Percentiles rank a stretch among this genome's conserved stretches.
Evolutionary conservation across 1,140 invertebrate genomes (phyloP).

Genomic region (Halesus radiatus): DNA sequence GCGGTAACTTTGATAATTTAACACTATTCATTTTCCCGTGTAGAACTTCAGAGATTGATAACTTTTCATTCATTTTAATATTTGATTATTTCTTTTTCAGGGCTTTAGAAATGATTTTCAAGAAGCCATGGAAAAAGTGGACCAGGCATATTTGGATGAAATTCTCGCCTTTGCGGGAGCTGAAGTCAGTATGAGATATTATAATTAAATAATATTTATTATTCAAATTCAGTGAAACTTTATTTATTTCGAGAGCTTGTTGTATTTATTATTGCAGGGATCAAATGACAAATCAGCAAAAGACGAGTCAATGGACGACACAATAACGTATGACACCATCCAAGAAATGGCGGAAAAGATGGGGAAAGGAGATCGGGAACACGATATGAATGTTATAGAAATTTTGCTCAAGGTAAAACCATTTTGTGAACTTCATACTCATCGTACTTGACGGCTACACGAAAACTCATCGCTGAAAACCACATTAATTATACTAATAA

Average conservation of each 20-base stretch:
- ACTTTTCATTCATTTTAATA: too few relatives aligned
- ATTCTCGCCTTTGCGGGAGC: conserved; percentile 77
- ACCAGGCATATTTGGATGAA: conserved; percentile 95
- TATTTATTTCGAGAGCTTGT: too few relatives aligned
- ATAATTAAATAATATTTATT: too few relatives aligned
- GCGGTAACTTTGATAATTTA: background rate
- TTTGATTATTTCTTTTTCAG: conserved; percentile 63
- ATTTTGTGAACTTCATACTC: too few relatives aligned
- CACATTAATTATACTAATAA: too few relatives aligned
- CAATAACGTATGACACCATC: conserved; percentile 90
- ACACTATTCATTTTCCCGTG: too few relatives aligned
- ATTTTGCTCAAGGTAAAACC: conserved; percentile 82
- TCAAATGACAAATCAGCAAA: conserved; percentile 69
- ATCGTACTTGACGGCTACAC: too few relatives aligned
- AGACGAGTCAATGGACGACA: conserved; percentile 83
- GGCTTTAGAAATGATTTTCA: conserved; percentile 98
- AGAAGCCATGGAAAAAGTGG: conserved; percentile 97
- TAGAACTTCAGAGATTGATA: too few relatives aligned
- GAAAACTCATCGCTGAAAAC: too few relatives aligned
- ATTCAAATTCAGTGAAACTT: too few relatives aligned
- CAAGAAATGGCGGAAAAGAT: conserved; percentile 85
- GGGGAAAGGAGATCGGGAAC: conserved; percentile 84
- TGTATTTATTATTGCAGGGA: conserved; percentile 30
- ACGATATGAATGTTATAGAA: conserved; percentile 90
- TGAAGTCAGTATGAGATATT: conserved; percentile 59